Evolutionary conservation across 2,113 vertebrate genomes (phyloP).

Genomic region (Pseudorectes ferrugineus): DNA sequence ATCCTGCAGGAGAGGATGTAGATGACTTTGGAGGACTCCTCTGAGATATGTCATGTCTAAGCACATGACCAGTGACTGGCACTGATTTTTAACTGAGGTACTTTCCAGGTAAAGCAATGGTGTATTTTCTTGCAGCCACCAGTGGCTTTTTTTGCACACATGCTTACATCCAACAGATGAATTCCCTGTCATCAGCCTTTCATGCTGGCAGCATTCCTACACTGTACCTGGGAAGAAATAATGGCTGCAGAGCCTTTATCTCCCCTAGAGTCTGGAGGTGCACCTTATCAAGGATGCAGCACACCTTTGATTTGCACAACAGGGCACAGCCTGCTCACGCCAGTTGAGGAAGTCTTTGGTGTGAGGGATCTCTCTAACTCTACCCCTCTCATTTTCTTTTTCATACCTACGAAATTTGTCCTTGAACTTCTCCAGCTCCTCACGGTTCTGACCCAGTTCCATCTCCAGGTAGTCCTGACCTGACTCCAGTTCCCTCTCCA

Average conservation of each 20-base stretch:
- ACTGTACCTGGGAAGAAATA: background rate
- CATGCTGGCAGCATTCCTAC: background rate
- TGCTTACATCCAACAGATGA: background rate
- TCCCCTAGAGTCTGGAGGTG: background rate
- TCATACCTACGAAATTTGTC: slow-evolving; percentile 95
- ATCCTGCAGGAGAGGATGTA: background rate
- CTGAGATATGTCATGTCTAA: background rate
- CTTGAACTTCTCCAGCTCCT: slow-evolving; percentile 96
- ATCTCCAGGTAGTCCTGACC: slow-evolving; percentile 91
- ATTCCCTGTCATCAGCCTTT: background rate
- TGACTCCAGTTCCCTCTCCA: slow-evolving; percentile 91
- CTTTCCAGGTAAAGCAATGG: background rate
- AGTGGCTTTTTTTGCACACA: background rate
- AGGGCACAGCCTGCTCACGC: background rate
- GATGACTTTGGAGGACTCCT: background rate
- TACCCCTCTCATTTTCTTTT: background rate
- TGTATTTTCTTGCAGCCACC: background rate
- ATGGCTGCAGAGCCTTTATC: background rate
- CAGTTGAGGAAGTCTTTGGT: background rate
- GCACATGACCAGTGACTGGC: background rate
- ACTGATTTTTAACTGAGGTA: background rate
- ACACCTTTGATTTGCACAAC: background rate
- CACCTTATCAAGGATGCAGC: background rate
- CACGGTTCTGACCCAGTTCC: slow-evolving; percentile 88
- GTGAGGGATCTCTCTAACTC: background rate